phyloP scores from a whole-genome alignment of 2,888 invertebrate species.

The Apomyelois bistriatella region DNA sequence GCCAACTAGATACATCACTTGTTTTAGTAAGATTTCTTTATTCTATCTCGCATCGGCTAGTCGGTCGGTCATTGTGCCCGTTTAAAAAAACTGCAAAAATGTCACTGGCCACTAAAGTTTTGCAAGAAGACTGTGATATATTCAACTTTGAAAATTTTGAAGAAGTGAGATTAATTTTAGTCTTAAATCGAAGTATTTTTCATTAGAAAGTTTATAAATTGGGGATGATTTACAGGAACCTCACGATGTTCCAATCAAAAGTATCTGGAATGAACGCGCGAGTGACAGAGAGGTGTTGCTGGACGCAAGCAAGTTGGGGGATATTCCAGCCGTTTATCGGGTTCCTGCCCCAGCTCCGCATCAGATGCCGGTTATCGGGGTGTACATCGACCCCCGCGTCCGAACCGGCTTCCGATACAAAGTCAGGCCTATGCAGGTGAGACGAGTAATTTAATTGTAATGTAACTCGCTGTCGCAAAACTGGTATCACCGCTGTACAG shows the following conservation, averaged over 20 bases:
- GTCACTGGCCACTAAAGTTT: constrained; percentile 20
- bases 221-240: constrained; percentile 47
- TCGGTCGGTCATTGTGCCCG: constrained; percentile 37
- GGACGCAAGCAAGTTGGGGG: constrained; percentile 81
- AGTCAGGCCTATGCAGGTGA: constrained; percentile 83
- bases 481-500: constrained; percentile 44
- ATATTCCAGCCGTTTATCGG: constrained; percentile 83
- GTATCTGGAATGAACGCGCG: constrained; percentile 49
- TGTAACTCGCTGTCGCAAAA: constrained; percentile 30
- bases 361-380: constrained; percentile 85
- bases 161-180: constrained; percentile 22
- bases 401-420: constrained; percentile 87
- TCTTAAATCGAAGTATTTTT: constrained; percentile 7
- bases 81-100: constrained; percentile 23
- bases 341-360: constrained; percentile 81
- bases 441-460: constrained; percentile 51
- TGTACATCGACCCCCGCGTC: constrained; percentile 85
- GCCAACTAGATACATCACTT: constrained; percentile 40
- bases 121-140: constrained; percentile 20
- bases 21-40: constrained; percentile 38
- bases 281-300: constrained; percentile 63
- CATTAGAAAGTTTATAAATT: constrained; percentile 17
- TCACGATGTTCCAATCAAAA: constrained; percentile 47
- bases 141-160: constrained; percentile 24
- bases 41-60: constrained; percentile 31